phyloP scores from a whole-genome alignment of 2,113 vertebrate species.

The Regulus satrapa region DNA sequence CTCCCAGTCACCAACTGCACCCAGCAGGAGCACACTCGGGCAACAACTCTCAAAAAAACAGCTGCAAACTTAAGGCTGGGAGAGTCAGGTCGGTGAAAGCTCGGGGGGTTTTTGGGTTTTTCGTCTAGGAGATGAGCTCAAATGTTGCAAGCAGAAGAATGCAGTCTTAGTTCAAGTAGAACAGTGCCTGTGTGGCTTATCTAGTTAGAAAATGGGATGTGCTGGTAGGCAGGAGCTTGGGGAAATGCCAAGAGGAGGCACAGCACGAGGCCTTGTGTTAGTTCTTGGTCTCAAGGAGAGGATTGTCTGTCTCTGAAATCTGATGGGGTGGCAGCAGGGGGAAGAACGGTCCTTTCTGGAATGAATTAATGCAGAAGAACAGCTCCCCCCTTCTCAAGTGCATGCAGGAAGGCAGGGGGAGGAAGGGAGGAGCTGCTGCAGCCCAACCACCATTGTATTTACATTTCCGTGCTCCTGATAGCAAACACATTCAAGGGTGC shows the following conservation, averaged over 20 bases:
- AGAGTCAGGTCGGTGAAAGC: neutral
- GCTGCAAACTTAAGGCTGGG: neutral
- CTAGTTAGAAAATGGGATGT: neutral
- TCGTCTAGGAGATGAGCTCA: neutral
- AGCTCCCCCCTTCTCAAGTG: neutral
- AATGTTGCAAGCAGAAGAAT: neutral
- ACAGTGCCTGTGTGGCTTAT: neutral
- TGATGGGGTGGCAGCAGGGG: neutral
- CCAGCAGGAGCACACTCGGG: neutral
- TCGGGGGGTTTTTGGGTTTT: fast-evolving
- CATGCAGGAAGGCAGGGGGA: slow-evolving; percentile 38
- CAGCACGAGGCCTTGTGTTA: neutral
- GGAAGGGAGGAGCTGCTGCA: slow-evolving; percentile 56
- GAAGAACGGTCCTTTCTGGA: neutral
- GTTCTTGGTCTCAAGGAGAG: neutral
- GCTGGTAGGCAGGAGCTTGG: neutral
- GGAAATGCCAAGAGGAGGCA: neutral
- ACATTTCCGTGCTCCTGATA: slow-evolving; percentile 7
- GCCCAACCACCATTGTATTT: slow-evolving; percentile 36
- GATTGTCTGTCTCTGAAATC: neutral
- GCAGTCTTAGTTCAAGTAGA: neutral
- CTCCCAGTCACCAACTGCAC: neutral
- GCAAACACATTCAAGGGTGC: neutral
- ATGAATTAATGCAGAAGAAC: neutral
- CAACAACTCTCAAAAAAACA: neutral